Evolutionary conservation across 1,140 invertebrate species (phyloP).

Genomic region (Holcopasites calliopsidis): DNA sequence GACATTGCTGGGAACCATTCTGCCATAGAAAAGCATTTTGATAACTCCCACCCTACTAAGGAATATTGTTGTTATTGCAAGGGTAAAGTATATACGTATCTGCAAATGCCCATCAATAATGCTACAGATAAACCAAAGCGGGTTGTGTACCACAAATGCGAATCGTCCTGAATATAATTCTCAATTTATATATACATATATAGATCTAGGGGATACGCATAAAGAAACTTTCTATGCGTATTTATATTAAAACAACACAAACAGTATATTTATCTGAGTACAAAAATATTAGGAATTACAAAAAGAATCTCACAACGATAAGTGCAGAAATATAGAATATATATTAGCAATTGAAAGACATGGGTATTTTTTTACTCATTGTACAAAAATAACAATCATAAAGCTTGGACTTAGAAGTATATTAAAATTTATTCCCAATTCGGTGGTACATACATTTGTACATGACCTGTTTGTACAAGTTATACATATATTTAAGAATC

Average conservation of each 20-base stretch:
- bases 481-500: conserved; percentile 39
- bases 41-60: conserved; percentile 64
- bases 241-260: neutral
- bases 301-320: neutral
- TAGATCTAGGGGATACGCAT: no score
- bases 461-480: conserved; percentile 33
- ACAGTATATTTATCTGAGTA: neutral
- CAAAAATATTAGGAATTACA: neutral
- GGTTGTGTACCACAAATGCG: conserved; percentile 70
- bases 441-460: conserved; percentile 56
- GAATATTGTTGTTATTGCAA: conserved; percentile 68
- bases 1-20: conserved; percentile 55
- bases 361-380: neutral
- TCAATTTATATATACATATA: conserved; percentile 6
- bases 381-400: conserved; percentile 37
- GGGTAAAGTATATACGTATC: conserved; percentile 72
- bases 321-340: neutral
- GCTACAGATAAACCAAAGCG: conserved; percentile 32
- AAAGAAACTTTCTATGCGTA: neutral
- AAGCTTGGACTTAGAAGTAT: conserved; percentile 39
- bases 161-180: neutral
- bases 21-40: conserved; percentile 71
- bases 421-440: conserved; percentile 51
- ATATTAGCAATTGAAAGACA: conserved; percentile 11
- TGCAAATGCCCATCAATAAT: conserved; percentile 46